Evolutionary conservation across 2,797 vertebrate genomes (phyloP), one percentile per base, ranked within the genome.

Genomic region (Hephaestus fuliginosus): DNA sequence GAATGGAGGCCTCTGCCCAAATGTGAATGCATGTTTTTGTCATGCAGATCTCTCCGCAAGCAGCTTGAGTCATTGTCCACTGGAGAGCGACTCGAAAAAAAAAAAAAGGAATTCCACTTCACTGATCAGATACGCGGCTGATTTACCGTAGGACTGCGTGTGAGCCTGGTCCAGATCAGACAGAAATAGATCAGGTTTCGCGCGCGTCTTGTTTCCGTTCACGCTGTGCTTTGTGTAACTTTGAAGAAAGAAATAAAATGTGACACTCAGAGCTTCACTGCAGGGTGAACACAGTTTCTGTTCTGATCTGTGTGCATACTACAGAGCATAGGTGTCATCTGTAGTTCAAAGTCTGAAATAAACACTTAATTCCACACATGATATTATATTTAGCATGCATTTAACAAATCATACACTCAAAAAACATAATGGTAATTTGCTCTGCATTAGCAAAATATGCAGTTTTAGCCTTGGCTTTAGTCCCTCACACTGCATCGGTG

Each of bases 21-120:
- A 69, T 72, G 36, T 56, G 2, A 68, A 39, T 48, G 1, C 5
- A 22, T 60, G 28, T 53, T 70, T 25, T 51, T n/a, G 39, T n/a
- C 12, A 20, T 76, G 41, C 25, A 56, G 39, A 64, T 17, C 18
- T 60, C 39, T 55, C 44, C 22, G 7, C 36, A n/a, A 0, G 52
- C 33, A 46, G 64, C 64, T 41, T 61, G 33, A 79, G 60, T 60
- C 51, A 61, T 10, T 43, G 56, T 68, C 57, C 14, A 8, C 51
- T 53, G 43, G 49, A 43, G 51, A 48, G 11, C 7, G 36, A 56
- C 44, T 13, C 20, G 22, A 25, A 25, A 25, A 25, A 25, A 65
- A 71, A 75, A 57, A 25, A 25, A 25, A 65, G 67, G 71, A 57
- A 70, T 76, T 77, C 55, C 65, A 70, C 65, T 18, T 70, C 58